Conservation (phyloP, 1,140 invertebrate species). For the Melitaea cinxia region DNA sequence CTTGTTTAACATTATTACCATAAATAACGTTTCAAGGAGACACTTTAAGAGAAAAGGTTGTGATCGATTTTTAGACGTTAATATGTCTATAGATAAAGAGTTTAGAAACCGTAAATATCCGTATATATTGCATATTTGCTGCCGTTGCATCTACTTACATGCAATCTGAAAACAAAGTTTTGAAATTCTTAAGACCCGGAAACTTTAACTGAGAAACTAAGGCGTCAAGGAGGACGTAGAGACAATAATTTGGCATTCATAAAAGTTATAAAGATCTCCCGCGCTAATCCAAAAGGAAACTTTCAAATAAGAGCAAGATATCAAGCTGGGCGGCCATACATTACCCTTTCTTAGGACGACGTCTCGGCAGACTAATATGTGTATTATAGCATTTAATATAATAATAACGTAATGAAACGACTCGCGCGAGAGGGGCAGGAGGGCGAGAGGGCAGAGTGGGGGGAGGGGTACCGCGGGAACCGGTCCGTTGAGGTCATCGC, state of each 20-base stretch:
- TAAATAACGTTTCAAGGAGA: not conserved
- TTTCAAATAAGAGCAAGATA: slow-evolving; percentile 56
- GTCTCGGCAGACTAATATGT: slow-evolving; percentile 74
- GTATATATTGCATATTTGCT: not conserved
- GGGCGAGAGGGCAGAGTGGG: slow-evolving; percentile 34
- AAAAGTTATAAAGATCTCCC: slow-evolving; percentile 47
- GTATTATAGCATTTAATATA: slow-evolving; percentile 81
- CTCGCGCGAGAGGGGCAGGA: slow-evolving; percentile 53
- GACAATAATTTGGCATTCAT: slow-evolving; percentile 21
- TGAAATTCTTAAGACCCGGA: slow-evolving; percentile 3
- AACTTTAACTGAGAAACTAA: slow-evolving; percentile 7
- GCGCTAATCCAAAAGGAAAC: slow-evolving; percentile 48
- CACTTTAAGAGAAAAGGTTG: not conserved
- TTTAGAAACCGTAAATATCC: not conserved
- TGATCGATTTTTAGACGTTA: not conserved
- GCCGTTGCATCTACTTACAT: not conserved
- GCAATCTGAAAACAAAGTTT: not conserved
- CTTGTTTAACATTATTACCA: not conserved
- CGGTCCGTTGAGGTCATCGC: slow-evolving; percentile 78
- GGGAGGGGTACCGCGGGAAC: slow-evolving; percentile 56
- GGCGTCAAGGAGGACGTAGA: slow-evolving; percentile 7
- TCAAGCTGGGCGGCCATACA: slow-evolving; percentile 48
- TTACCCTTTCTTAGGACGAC: slow-evolving; percentile 63
- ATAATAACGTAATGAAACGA: slow-evolving; percentile 81
- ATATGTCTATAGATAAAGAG: not conserved